Conservation (phyloP, 1,140 invertebrate genomes). For the Drosophila pandora region DNA sequence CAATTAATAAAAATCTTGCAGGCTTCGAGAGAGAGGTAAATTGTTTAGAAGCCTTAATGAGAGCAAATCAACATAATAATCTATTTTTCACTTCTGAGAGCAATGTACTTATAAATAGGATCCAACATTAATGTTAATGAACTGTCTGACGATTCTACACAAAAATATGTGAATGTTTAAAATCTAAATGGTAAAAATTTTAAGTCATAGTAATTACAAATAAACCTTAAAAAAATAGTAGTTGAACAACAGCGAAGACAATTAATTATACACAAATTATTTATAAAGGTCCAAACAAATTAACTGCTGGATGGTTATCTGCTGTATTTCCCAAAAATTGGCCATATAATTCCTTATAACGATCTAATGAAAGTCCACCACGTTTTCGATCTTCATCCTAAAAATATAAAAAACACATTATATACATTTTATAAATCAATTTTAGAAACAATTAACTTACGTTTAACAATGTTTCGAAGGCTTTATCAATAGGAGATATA, state of each 20-base stretch:
- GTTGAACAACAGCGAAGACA: constrained; percentile 84
- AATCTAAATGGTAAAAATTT: constrained; percentile 63
- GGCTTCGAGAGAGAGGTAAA: constrained; percentile 63
- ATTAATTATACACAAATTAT: constrained; percentile 51
- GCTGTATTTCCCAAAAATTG: constrained; percentile 92
- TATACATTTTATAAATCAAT: not conserved
- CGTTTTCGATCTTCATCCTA: constrained; percentile 92
- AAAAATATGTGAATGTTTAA: constrained; percentile 76
- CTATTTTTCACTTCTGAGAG: constrained; percentile 68
- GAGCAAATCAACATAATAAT: constrained; percentile 63
- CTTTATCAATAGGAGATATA: constrained; percentile 89
- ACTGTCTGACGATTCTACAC: constrained; percentile 78
- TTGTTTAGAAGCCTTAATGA: constrained; percentile 64
- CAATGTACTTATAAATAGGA: constrained; percentile 64
- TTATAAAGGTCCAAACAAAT: constrained; percentile 91
- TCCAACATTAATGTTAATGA: constrained; percentile 69
- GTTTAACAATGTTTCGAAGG: constrained; percentile 90
- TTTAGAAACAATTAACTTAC: constrained; percentile 84
- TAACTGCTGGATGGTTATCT: constrained; percentile 88
- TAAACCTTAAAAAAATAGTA: constrained; percentile 79
- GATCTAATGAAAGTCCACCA: constrained; percentile 89
- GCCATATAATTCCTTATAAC: constrained; percentile 93
- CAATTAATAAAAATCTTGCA: constrained; percentile 60
- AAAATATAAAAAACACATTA: not conserved
- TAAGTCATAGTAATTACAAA: constrained; percentile 80